Base-by-base conservation (phyloP, 2,888 invertebrate genomes). In the Sceliomorpha sp. region DNA sequence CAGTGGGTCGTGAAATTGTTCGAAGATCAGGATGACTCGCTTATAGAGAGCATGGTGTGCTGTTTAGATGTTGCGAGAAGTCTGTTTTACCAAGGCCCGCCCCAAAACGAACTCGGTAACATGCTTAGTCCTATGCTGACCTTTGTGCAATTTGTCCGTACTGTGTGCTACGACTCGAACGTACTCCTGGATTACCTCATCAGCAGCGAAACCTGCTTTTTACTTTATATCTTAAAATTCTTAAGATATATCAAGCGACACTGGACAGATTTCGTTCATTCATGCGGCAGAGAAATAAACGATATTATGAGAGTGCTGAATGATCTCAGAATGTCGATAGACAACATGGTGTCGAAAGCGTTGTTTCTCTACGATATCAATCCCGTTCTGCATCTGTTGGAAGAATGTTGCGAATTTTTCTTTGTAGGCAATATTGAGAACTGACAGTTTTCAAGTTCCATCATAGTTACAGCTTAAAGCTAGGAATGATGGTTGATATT, bases 11-110 rank as follows among this genome's bases (percentile, higher is more conserved):
- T 96, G 60, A 95, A 95, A 86, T 89, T 97, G 58, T 96, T 97
- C 81, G 94, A 94, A 78, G 96, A 97, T 88, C 96, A 97, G 86
- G 96, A 97, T 83, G 97, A 97, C 88, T 95, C 95, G 80, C 89
- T 97, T 76, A 95, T 97, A 60, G 97, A 97, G 89, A 94, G 96
- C 1, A 96, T 97, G 96, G 95, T 97, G 4, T 96, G 96, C 86
- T 95, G 95, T 27, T 88, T 97, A 42, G 96, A 97, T 87, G 96
- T 96, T 37, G 95, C 95, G 0, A 93, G 94, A 14, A 96, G 96
- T 31, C 93, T 96, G 56, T 94, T 94, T 15, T 94, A 95, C 83
- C 91, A 95, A 45, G 94, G 95, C 80, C 93, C 94, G 0, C 92
- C 94, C 60, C 94, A 94, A 77, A 94, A 94, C 1, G 95, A 95